Conservation (phyloP, 2,113 vertebrate genomes). For the Hypomesus transpacificus region DNA sequence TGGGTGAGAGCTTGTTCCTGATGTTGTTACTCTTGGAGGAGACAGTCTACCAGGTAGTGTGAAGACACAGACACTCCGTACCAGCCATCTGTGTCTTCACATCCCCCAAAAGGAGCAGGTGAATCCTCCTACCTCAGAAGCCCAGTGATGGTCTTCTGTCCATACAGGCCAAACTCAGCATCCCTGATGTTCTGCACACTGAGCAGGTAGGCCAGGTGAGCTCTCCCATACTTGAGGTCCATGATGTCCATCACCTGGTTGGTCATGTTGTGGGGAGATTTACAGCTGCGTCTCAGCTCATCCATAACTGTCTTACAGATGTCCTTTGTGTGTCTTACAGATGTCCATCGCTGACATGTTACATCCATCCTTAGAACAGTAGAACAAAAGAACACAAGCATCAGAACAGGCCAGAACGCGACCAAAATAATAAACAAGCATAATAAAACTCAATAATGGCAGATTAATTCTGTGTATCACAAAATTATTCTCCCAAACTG, state of each 20-base stretch:
- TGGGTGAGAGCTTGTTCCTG: constrained; percentile 5
- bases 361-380: constrained; percentile 8
- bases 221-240: constrained; percentile 33
- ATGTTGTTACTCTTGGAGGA: constrained; percentile 10
- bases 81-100: constrained; percentile 26
- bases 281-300: constrained; percentile 19
- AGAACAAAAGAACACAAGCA: no score
- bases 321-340: constrained; percentile 22
- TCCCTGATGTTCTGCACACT: constrained; percentile 11
- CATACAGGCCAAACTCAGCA: constrained; percentile 28
- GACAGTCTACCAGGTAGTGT: constrained; percentile 25
- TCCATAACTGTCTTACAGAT: constrained; percentile 33
- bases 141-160: constrained; percentile 25
- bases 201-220: constrained; percentile 30
- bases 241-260: constrained; percentile 32
- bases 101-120: neutral
- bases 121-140: neutral
- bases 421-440: no score
- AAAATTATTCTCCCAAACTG: no score
- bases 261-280: constrained; percentile 28
- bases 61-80: constrained; percentile 22
- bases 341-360: constrained; percentile 23
- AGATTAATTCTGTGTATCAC: no score
- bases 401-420: no score
- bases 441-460: no score